Conservation (phyloP, 2,888 invertebrate species). For the Scelioninae gen. 1 region DNA sequence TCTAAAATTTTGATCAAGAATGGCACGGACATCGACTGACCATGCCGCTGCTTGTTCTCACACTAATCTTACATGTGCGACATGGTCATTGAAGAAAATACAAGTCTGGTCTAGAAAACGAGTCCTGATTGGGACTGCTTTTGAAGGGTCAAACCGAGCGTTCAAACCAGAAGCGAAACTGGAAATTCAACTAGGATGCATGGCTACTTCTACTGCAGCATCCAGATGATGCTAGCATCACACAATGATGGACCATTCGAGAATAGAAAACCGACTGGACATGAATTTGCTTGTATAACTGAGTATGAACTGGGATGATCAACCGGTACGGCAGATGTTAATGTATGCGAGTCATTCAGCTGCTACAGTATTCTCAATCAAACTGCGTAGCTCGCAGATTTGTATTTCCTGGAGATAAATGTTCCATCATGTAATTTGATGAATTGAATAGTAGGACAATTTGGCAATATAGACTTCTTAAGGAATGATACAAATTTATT, state of each 20-base stretch:
- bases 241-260: constrained; percentile 80
- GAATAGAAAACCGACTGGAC: constrained; percentile 79
- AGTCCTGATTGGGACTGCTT: constrained; percentile 73
- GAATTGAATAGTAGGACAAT: constrained; percentile 9
- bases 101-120: constrained; percentile 74
- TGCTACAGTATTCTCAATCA: constrained; percentile 73
- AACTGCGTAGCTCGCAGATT: constrained; percentile 50
- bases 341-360: constrained; percentile 78
- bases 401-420: constrained; percentile 65
- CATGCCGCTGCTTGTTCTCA: constrained; percentile 66
- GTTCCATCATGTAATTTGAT: constrained; percentile 41
- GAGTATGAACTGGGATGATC: constrained; percentile 80
- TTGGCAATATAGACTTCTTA: too few relatives aligned
- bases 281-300: constrained; percentile 75
- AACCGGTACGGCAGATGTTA: constrained; percentile 83
- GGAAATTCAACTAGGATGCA: constrained; percentile 75
- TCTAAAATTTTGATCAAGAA: constrained; percentile 23
- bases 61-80: constrained; percentile 68
- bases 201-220: constrained; percentile 77
- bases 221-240: constrained; percentile 76
- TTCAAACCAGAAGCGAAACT: constrained; percentile 76
- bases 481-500: too few relatives aligned
- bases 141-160: constrained; percentile 66
- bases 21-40: constrained; percentile 54
- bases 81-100: constrained; percentile 69